Evolutionary conservation across 2,113 vertebrate genomes (phyloP), one percentile per base, ranked within the genome.

Genomic region (Synodontis membranacea): DNA sequence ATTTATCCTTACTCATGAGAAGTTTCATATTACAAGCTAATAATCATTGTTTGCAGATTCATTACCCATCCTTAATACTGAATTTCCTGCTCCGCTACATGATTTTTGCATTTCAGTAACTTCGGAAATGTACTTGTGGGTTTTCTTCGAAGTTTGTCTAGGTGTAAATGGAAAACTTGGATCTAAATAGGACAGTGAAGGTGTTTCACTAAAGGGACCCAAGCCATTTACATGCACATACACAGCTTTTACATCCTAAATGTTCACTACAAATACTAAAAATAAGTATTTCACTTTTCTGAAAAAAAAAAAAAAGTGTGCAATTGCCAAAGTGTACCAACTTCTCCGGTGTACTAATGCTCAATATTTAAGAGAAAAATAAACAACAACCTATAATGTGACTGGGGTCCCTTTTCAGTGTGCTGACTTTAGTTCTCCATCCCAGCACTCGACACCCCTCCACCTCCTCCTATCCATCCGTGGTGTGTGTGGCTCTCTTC

Each of bases 331-430:
- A 88, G 12, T 44, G 4, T 7, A 80, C 4, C 50, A 80, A 25
- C 19, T 39, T 80, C 31, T 34, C 52, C 39, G 75, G 31, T 39
- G 11, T 54, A 64, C 11, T 68, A 39, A 34, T 37, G 28, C 23
- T 52, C 31, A 52, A 23, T 42, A 19, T 44, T 50, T 28, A 5
- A 48, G n/a, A n/a, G n/a, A n/a, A n/a, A n/a, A n/a, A n/a, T n/a
- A n/a, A 46, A 82, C 17, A 54, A 70, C 56, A 56, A 10, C 50
- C 37, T 2, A 25, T 90, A 92, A 91, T 91, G 90, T 92, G 91
- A 94, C 95, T 95, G 91, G 94, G 96, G 97, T 98, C 96, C 96
- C 96, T 97, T 98, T 97, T 95, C 95, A 96, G 97, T 94, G 87
- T 91, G 89, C 88, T 82, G 0, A 4, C 88, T 91, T 92, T 91